A percentile compares a stretch with the other conserved stretches of the same genome.
These are phyloP conservation scores for Nicator chloris DNA, from an alignment of 2,113 vertebrate genomes.

Conservation along the genomic window DNA sequence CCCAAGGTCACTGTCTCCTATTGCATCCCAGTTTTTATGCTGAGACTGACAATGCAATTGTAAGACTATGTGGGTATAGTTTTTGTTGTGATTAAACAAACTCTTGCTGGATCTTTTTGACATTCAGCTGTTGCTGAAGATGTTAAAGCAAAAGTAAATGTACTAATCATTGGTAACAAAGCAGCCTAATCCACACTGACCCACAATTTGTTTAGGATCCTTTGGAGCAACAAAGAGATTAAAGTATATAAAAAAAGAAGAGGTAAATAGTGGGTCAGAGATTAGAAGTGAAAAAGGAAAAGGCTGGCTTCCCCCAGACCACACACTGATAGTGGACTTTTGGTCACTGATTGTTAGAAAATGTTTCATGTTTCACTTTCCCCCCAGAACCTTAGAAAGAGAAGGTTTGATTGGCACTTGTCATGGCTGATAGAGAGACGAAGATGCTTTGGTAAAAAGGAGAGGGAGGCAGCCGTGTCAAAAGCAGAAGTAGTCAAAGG, in stretches of 20 bases:
- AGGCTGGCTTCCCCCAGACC: conserved; percentile 81
- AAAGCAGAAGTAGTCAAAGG: conserved; percentile 77
- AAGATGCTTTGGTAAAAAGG: conserved; percentile 78
- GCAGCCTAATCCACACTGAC: conserved; percentile 90
- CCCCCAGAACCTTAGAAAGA: conserved; percentile 64
- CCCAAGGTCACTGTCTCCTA: background rate
- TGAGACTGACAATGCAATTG: background rate
- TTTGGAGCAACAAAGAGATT: conserved; percentile 86
- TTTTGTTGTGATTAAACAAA: conserved; percentile 57
- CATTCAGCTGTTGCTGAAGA: conserved; percentile 89
- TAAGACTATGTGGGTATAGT: background rate
- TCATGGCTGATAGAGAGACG: conserved; percentile 88
- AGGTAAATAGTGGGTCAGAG: conserved; percentile 84
- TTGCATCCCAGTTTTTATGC: background rate
- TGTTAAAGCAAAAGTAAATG: conserved; percentile 87
- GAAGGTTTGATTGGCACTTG: conserved; percentile 95
- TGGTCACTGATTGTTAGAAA: conserved; percentile 83
- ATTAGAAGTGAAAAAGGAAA: conserved; percentile 87
- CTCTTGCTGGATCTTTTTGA: conserved; percentile 64
- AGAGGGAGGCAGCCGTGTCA: conserved; percentile 66
- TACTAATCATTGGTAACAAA: conserved; percentile 82
- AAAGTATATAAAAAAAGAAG: conserved; percentile 81
- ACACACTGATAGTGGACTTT: conserved; percentile 92
- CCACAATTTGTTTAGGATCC: conserved; percentile 85
- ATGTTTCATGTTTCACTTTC: conserved; percentile 68